A percentile compares a stretch with the other conserved stretches of the same genome.
phyloP scores from a whole-genome alignment of 1,140 invertebrate genomes.

The Euwallacea similis region DNA sequence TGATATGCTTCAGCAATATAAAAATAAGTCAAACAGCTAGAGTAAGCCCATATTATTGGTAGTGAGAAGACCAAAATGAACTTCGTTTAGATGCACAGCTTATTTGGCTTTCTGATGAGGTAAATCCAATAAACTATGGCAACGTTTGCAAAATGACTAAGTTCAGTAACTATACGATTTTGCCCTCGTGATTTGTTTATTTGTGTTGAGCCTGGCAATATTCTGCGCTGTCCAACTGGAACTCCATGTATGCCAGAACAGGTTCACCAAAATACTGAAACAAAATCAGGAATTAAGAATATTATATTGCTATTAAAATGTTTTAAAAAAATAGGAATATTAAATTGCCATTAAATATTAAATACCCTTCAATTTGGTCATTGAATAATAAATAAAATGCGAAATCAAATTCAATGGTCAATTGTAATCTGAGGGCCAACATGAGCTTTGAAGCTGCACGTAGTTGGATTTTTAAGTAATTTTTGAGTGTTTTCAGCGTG shows the following conservation, averaged over 20 bases:
- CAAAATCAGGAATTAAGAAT: constrained; percentile 7
- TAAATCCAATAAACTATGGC: constrained; percentile 46
- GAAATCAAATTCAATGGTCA: too few species aligned
- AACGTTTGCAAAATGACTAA: constrained; percentile 43
- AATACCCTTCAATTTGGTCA: too few species aligned
- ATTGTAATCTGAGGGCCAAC: too few species aligned
- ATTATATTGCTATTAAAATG: too few species aligned
- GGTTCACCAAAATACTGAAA: constrained; percentile 54
- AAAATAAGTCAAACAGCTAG: constrained; percentile 28
- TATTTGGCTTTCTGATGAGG: constrained; percentile 47
- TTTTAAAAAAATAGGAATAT: too few species aligned
- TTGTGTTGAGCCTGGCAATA: constrained; percentile 97
- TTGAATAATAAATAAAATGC: too few species aligned
- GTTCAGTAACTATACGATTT: constrained; percentile 38
- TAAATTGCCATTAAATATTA: too few species aligned
- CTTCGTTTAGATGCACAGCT: constrained; percentile 35
- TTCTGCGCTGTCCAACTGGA: constrained; percentile 92
- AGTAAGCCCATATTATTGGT: constrained; percentile 22
- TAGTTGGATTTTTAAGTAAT: too few species aligned
- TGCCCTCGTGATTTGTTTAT: constrained; percentile 62
- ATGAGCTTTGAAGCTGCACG: too few species aligned
- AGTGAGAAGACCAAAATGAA: constrained; percentile 21
- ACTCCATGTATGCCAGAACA: constrained; percentile 86
- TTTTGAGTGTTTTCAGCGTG: too few species aligned
- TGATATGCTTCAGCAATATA: constrained; percentile 43